A percentile compares a stretch with the other conserved stretches of the same genome.
These are phyloP conservation scores for Melanotaenia parkinsoni DNA, from an alignment of 2,797 vertebrate genomes.

Conservation along the genomic window DNA sequence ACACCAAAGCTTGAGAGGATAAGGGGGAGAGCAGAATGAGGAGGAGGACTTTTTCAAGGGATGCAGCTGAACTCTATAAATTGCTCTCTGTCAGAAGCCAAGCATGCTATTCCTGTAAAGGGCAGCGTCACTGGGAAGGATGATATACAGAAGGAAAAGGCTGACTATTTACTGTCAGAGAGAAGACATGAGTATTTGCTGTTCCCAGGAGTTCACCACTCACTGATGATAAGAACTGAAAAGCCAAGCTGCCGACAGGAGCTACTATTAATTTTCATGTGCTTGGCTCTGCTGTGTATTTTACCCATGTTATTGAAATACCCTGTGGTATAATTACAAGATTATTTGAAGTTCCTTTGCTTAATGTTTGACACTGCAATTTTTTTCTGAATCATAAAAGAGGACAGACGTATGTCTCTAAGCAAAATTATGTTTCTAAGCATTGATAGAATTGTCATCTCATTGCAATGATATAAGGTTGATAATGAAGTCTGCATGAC, in stretches of 20 bases:
- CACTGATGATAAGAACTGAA: conserved; percentile 38
- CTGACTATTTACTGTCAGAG: conserved; percentile 52
- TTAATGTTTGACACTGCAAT: conserved; percentile 10
- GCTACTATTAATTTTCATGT: conserved; percentile 17
- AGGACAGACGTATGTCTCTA: not conserved
- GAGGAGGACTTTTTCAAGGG: conserved; percentile 56
- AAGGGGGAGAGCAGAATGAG: conserved; percentile 17
- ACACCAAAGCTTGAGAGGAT: conserved; percentile 40
- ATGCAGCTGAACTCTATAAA: conserved; percentile 72
- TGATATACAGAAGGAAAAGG: conserved; percentile 55
- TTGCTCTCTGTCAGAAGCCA: conserved; percentile 51
- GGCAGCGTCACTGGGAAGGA: conserved; percentile 65
- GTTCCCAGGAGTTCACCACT: conserved; percentile 39
- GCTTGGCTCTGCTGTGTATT: conserved; percentile 11
- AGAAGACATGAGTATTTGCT: conserved; percentile 28
- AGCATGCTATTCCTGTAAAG: conserved; percentile 67
- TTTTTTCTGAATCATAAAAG: conserved; percentile 5
- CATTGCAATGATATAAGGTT: not conserved
- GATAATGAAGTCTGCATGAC: not conserved
- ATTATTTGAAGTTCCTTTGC: conserved; percentile 14
- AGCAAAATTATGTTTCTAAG: conserved; percentile 7
- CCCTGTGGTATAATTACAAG: conserved; percentile 18
- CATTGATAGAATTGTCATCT: not conserved
- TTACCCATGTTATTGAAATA: conserved; percentile 37
- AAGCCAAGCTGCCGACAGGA: conserved; percentile 30